Conservation (phyloP, 2,888 invertebrate genomes). For the Tachina fera region DNA sequence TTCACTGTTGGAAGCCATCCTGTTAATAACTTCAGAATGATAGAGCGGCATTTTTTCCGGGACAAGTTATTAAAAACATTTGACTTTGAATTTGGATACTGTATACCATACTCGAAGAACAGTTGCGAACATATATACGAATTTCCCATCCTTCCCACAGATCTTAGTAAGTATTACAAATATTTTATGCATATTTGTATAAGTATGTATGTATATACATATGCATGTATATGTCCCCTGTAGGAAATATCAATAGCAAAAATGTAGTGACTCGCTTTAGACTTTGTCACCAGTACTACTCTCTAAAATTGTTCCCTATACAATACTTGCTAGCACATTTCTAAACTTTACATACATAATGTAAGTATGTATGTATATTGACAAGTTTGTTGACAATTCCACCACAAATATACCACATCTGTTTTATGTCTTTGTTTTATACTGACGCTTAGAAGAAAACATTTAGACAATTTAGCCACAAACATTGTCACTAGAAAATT, state of each 20-base stretch:
- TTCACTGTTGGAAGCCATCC: slow-evolving; percentile 97
- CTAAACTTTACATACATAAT: too few species aligned
- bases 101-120: slow-evolving; percentile 98
- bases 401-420: too few species aligned
- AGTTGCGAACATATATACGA: slow-evolving; percentile 99
- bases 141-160: slow-evolving; percentile 94
- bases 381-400: too few species aligned
- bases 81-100: slow-evolving; percentile 99
- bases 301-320: not conserved
- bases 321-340: too few species aligned
- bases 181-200: not conserved
- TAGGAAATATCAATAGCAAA: too few species aligned
- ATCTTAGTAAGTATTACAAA: slow-evolving; percentile 88
- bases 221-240: not conserved
- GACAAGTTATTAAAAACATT: slow-evolving; percentile 97
- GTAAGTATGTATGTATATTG: too few species aligned
- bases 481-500: too few species aligned
- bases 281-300: too few species aligned
- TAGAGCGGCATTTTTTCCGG: slow-evolving; percentile 97
- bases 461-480: too few species aligned
- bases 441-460: too few species aligned
- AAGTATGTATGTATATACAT: too few species aligned
- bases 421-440: too few species aligned
- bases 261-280: not conserved
- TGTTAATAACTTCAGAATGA: slow-evolving; percentile 98